Evolutionary conservation across 2,797 vertebrate genomes (phyloP).

Genomic region (Lagodon rhomboides): DNA sequence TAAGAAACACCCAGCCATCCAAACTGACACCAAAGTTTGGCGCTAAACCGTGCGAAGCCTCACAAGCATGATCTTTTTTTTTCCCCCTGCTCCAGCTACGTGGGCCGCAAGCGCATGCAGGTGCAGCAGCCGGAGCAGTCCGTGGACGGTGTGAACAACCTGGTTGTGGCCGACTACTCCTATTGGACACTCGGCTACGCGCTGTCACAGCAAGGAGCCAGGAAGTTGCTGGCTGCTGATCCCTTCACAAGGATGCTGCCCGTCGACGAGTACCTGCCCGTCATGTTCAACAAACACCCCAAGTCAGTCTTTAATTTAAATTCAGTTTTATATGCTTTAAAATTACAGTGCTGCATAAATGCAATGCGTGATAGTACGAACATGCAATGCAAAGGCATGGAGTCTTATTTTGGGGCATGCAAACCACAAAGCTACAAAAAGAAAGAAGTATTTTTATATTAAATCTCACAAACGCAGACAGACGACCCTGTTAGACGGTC

Average conservation of each 20-base stretch:
- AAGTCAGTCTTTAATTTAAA: conserved; percentile 75
- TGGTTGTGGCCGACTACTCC: conserved; percentile 88
- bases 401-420: conserved; percentile 11
- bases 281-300: conserved; percentile 90
- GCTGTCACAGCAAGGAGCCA: conserved; percentile 83
- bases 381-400: neutral
- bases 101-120: conserved; percentile 89
- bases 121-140: conserved; percentile 85
- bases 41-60: neutral
- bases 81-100: conserved; percentile 78
- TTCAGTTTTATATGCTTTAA: neutral
- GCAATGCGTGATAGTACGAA: neutral
- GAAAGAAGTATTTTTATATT: neutral
- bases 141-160: conserved; percentile 84
- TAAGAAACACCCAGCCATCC: conserved; percentile 81
- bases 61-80: neutral
- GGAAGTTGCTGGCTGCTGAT: conserved; percentile 81
- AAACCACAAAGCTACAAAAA: conserved; percentile 21
- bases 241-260: conserved; percentile 86
- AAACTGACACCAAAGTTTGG: neutral
- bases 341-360: conserved; percentile 9
- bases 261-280: conserved; percentile 87
- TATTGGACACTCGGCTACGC: conserved; percentile 89
- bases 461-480: conserved; percentile 22
- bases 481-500: conserved; percentile 17